Conservation (phyloP, 1,140 invertebrate genomes). For the Drosophila pachea region DNA sequence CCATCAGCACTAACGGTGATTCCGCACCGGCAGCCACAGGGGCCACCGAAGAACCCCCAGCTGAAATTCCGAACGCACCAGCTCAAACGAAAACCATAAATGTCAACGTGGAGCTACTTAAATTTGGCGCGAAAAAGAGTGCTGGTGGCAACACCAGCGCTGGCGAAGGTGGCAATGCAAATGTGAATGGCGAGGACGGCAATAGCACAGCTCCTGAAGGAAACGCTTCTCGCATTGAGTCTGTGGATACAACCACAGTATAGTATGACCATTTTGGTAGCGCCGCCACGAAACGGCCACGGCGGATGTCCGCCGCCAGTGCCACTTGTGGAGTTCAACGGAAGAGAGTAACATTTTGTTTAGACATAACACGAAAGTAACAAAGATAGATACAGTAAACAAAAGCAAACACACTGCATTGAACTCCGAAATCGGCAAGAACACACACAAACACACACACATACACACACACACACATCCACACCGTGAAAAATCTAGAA, state of each 20-base stretch:
- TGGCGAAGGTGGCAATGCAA: conserved; percentile 41
- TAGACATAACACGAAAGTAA: conserved; percentile 62
- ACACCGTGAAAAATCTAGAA: conserved; percentile 29
- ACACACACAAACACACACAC: conserved; percentile 33
- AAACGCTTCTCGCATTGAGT: conserved; percentile 69
- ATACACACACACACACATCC: conserved; percentile 27
- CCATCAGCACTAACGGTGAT: conserved; percentile 63
- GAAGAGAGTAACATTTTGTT: conserved; percentile 75
- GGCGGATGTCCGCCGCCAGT: conserved; percentile 66
- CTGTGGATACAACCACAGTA: conserved; percentile 78
- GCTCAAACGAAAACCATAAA: conserved; percentile 73
- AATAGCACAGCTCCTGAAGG: conserved; percentile 32
- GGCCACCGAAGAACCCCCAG: conserved; percentile 53
- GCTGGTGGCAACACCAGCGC: conserved; percentile 33
- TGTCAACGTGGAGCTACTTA: conserved; percentile 68
- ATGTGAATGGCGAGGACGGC: conserved; percentile 42
- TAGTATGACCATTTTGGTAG: conserved; percentile 69
- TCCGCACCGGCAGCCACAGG: conserved; percentile 25
- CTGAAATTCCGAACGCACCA: conserved; percentile 43
- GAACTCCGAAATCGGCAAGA: conserved; percentile 51
- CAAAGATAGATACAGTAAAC: conserved; percentile 48
- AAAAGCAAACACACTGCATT: conserved; percentile 29
- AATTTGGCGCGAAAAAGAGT: conserved; percentile 65
- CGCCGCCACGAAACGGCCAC: conserved; percentile 70
- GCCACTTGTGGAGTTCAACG: conserved; percentile 68